phyloP scores from a whole-genome alignment of 2,888 invertebrate species.

The Nezara viridula region DNA sequence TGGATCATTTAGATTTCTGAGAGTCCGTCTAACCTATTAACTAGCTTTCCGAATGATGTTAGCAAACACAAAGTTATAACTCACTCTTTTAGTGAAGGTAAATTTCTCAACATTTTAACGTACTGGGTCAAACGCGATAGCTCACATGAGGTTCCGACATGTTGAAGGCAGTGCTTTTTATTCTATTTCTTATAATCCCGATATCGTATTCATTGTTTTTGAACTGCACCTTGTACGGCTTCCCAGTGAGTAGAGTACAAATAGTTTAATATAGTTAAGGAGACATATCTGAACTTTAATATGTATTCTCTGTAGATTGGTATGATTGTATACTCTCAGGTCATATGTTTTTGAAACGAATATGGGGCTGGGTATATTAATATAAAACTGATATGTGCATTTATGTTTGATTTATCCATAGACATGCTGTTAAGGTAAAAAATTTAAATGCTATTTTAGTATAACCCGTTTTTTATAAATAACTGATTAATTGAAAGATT shows the following conservation, averaged over 20 bases:
- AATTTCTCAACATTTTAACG: not conserved
- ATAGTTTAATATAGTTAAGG: no score
- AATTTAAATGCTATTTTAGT: no score
- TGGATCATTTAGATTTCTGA: not conserved
- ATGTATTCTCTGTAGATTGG: no score
- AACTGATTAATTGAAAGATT: no score
- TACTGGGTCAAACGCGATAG: not conserved
- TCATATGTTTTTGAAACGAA: no score
- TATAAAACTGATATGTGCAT: no score
- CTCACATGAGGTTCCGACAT: not conserved
- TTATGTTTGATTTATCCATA: no score
- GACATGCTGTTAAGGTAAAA: no score
- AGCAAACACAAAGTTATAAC: not conserved
- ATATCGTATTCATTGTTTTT: not conserved
- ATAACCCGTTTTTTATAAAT: no score
- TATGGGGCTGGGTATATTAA: no score
- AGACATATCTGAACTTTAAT: no score
- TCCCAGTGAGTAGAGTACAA: not conserved
- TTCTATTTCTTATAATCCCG: not conserved
- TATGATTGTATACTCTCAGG: no score
- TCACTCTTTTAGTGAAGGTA: not conserved
- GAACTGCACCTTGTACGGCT: slow-evolving; percentile 3
- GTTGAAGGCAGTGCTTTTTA: not conserved
- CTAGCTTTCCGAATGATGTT: not conserved
- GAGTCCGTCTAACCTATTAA: not conserved